Percentiles rank a stretch among this genome's conserved stretches.
These are phyloP conservation scores for Cephalopachus bancanus DNA, from an alignment of 2,797 vertebrate species.

Conservation along the genomic window DNA sequence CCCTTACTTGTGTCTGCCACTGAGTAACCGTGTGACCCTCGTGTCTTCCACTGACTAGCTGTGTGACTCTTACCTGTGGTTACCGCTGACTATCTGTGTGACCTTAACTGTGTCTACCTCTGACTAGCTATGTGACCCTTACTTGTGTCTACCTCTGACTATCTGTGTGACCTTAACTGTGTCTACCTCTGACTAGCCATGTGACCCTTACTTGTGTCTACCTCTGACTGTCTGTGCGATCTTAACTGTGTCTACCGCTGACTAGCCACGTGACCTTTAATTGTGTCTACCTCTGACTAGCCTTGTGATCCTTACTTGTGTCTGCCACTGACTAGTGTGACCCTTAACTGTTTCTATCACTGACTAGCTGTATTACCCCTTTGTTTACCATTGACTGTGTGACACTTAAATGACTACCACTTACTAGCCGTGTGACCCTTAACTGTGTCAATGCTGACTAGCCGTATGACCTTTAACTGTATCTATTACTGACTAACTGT, in stretches of 20 bases:
- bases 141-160: neutral
- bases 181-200: neutral
- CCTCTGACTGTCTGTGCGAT: neutral
- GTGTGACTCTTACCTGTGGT: neutral
- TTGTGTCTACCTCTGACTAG: neutral
- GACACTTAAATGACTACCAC: no score
- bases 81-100: neutral
- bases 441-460: no score
- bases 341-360: neutral
- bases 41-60: neutral
- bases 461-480: no score
- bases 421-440: no score
- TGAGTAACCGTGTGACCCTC: neutral
- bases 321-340: neutral
- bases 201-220: neutral
- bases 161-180: neutral
- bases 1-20: neutral
- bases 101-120: neutral
- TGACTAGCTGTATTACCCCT: no score
- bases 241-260: neutral
- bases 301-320: neutral
- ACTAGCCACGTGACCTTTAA: neutral
- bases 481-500: neutral
- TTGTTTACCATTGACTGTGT: no score
- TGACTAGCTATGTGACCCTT: neutral